Conservation (phyloP, 1,140 invertebrate genomes). For the Propsilocerus akamusi region DNA sequence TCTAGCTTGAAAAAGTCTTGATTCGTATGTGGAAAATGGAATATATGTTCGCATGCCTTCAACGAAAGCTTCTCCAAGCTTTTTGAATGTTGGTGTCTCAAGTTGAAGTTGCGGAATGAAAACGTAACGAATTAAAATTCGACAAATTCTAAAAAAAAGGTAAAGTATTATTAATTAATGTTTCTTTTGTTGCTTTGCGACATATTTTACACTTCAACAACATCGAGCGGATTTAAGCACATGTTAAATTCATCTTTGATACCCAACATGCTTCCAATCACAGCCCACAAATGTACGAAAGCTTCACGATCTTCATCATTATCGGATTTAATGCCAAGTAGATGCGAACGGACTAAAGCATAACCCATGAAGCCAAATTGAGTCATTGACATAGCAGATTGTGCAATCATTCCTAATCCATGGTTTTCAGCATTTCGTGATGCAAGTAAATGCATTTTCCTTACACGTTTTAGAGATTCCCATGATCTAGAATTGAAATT, state of each 20-base stretch:
- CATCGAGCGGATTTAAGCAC: neutral
- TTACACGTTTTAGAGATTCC: constrained; percentile 39
- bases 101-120: neutral
- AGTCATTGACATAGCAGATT: constrained; percentile 59
- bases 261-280: constrained; percentile 55
- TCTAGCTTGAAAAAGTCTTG: neutral
- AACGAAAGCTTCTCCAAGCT: neutral
- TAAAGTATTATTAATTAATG: too few species aligned
- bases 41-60: neutral
- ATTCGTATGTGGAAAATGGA: neutral
- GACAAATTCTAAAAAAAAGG: neutral
- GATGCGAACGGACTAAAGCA: constrained; percentile 35
- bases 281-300: constrained; percentile 59
- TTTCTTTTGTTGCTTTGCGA: too few species aligned
- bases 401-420: constrained; percentile 31
- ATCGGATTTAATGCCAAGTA: constrained; percentile 33
- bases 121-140: neutral
- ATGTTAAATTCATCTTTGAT: constrained; percentile 35
- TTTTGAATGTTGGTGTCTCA: neutral
- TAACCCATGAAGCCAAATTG: constrained; percentile 68
- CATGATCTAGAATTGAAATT: constrained; percentile 27
- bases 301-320: constrained; percentile 38
- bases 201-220: neutral
- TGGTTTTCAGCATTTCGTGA: constrained; percentile 24
- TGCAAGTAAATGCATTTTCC: constrained; percentile 36